phyloP scores from a whole-genome alignment of 1,140 invertebrate genomes.

The Panagrolaimus sp. region DNA sequence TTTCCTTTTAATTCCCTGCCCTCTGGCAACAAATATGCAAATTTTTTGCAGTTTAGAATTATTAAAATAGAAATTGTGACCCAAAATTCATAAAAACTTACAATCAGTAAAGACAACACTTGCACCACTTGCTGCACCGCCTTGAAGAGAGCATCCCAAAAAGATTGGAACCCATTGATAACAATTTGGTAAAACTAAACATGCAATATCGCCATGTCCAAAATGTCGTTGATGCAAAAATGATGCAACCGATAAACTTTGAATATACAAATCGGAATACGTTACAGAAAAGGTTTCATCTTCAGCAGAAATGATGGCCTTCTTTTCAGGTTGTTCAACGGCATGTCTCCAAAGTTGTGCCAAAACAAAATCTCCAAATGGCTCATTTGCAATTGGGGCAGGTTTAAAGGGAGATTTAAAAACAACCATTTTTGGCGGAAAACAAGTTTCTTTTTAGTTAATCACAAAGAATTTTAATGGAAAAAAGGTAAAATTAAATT shows the following conservation, averaged over 20 bases:
- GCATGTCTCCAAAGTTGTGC: slow-evolving; percentile 16
- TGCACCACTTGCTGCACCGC: slow-evolving; percentile 70
- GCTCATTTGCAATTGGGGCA: not conserved
- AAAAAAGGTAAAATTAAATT: too few relatives aligned
- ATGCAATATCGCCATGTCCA: not conserved
- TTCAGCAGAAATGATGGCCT: not conserved
- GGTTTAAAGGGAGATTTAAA: not conserved
- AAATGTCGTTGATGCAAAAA: not conserved
- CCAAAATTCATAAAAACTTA: slow-evolving; percentile 60
- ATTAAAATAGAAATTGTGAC: too few relatives aligned
- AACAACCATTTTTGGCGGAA: not conserved
- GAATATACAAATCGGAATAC: not conserved
- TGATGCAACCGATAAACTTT: not conserved
- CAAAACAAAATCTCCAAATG: slow-evolving; percentile 1
- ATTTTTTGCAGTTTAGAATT: too few relatives aligned
- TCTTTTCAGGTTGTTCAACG: slow-evolving; percentile 4
- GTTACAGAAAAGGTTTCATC: slow-evolving; percentile 5
- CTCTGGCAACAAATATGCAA: too few relatives aligned
- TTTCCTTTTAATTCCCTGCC: too few relatives aligned
- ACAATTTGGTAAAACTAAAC: not conserved
- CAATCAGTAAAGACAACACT: slow-evolving; percentile 76
- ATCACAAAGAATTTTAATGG: too few relatives aligned
- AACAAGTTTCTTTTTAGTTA: too few relatives aligned
- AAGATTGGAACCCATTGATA: not conserved
- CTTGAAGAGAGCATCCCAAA: slow-evolving; percentile 53